Evolutionary conservation across 2,888 invertebrate genomes (phyloP), one percentile per base, ranked within the genome.

Genomic region (Luffia ferchaultella): DNA sequence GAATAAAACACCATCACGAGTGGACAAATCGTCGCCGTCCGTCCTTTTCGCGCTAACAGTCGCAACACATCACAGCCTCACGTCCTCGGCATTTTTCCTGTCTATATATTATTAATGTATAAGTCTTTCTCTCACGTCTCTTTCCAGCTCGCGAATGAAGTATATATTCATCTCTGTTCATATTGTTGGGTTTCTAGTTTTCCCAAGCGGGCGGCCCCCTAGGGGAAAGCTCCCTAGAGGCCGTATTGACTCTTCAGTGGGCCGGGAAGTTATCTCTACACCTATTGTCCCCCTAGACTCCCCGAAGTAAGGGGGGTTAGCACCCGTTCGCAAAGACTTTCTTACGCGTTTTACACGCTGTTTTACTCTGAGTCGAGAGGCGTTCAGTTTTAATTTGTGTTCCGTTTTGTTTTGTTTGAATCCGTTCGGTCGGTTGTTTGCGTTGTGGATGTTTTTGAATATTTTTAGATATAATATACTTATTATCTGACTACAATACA

Each of bases 1-100:
- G 77, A 82, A 80, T 82, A 82, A 82, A 82, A 77, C 78, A 76
- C 82, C 76, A 83, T 83, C 80, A 83, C 77, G 83, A 82, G 71
- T 76, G 77, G 76, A 82, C 82, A 83, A 83, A 83, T 82, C 76
- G 83, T 77, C 70, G 82, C 76, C 80, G 80, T 82, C 82, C 69
- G 78, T 83, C 83, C 79, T 79, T 72, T 76, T 82, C 80, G 68
- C 57, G 70, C 82, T 80, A 82, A 82, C 80, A 77, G 77, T 80
- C 74, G 73, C 80, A 72, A 82, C 82, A 82, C 78, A 82, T 83
- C 80, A 82, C 82, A 76, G 62, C 69, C 71, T 71, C 78, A 78
- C 77, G 78, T 80, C 76, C 80, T 75, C 82, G 73, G 72, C 76
- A 82, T 82, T 82, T 83, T 83, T 83, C 80, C 82, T 80, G 77